Evolutionary conservation across 1,140 invertebrate species (phyloP).

Genomic region (Carposina sasakii): DNA sequence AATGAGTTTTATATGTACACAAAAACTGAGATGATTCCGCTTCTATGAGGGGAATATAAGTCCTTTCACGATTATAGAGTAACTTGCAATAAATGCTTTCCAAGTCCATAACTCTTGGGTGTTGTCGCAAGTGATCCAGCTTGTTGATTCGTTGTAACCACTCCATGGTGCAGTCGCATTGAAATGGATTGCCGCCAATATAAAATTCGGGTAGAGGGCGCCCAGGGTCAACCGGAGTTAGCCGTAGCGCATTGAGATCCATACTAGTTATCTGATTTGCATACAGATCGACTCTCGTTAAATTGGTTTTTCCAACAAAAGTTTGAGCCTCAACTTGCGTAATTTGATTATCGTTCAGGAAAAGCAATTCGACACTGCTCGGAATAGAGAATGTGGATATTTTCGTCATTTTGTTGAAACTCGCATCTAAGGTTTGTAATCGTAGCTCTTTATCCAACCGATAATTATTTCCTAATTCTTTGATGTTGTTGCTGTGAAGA

Average conservation of each 20-base stretch:
- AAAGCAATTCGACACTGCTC: conserved; percentile 84
- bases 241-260: conserved; percentile 84
- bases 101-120: conserved; percentile 92
- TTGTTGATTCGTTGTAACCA: conserved; percentile 91
- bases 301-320: conserved; percentile 87
- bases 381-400: conserved; percentile 81
- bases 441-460: conserved; percentile 78
- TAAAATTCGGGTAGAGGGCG: conserved; percentile 87
- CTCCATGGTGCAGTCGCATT: conserved; percentile 91
- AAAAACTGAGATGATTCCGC: conserved; percentile 91
- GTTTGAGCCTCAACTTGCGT: conserved; percentile 85
- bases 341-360: conserved; percentile 89
- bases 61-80: conserved; percentile 86
- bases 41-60: conserved; percentile 87
- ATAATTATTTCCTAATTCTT: conserved; percentile 86
- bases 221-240: conserved; percentile 80
- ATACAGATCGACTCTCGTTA: conserved; percentile 88
- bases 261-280: conserved; percentile 88
- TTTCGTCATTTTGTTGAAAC: conserved; percentile 85
- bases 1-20: conserved; percentile 93
- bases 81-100: conserved; percentile 93
- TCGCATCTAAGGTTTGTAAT: conserved; percentile 85
- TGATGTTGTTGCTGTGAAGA: conserved; percentile 90
- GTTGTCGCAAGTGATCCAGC: conserved; percentile 81
- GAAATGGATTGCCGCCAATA: conserved; percentile 89